Evolutionary conservation across 2,888 invertebrate species (phyloP).

Genomic region (Allophyes oxyacanthae): DNA sequence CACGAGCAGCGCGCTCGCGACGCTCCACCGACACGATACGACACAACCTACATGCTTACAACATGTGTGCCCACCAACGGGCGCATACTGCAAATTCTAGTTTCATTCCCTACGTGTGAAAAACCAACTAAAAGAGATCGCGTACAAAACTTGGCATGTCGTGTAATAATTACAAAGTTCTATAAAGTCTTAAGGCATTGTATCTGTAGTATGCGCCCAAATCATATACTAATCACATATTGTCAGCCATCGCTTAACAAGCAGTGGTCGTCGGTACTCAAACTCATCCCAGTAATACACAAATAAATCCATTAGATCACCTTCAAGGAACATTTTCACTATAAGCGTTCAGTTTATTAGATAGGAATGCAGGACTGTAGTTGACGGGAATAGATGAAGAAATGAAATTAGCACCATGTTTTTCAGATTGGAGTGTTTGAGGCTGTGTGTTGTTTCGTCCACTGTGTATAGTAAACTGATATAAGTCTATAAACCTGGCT

Average conservation of each 20-base stretch:
- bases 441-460: constrained; percentile 19
- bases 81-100: constrained; percentile 43
- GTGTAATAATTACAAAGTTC: constrained; percentile 48
- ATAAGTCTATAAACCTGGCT: constrained; percentile 23
- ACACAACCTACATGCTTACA: constrained; percentile 20
- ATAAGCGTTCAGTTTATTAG: constrained; percentile 56
- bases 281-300: constrained; percentile 42
- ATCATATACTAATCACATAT: constrained; percentile 13
- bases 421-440: constrained; percentile 49
- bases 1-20: neutral
- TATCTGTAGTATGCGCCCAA: constrained; percentile 47
- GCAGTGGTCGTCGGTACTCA: constrained; percentile 30
- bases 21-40: constrained; percentile 3
- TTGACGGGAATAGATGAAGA: constrained; percentile 42
- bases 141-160: constrained; percentile 47
- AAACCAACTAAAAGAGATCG: constrained; percentile 50
- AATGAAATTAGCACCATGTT: constrained; percentile 61
- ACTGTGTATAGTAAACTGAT: constrained; percentile 13
- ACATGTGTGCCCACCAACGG: constrained; percentile 17
- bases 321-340: constrained; percentile 58
- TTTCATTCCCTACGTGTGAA: constrained; percentile 29
- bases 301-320: constrained; percentile 51
- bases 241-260: constrained; percentile 19
- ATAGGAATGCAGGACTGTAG: constrained; percentile 42
- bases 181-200: constrained; percentile 45